These are phyloP conservation scores for Aphelinus certus DNA, from an alignment of 1,140 invertebrate species.

Conservation along the genomic window DNA sequence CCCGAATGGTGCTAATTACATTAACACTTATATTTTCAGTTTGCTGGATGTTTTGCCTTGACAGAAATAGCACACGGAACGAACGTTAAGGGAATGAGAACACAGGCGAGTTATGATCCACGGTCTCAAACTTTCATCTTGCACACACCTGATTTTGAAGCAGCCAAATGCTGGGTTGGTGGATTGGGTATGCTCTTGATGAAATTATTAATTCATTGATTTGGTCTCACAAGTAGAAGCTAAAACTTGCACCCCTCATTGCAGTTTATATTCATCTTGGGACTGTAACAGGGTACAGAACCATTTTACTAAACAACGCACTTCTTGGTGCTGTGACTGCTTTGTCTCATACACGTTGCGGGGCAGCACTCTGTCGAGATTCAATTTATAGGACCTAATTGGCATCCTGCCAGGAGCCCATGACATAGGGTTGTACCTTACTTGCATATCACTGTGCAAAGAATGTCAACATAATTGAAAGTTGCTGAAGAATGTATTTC, in stretches of 20 bases:
- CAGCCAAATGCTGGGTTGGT: constrained; percentile 95
- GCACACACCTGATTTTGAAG: constrained; percentile 92
- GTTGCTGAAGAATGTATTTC: no score
- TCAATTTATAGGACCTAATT: no score
- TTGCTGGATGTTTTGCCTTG: constrained; percentile 85
- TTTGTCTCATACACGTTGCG: no score
- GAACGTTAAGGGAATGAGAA: constrained; percentile 90
- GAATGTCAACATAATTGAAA: no score
- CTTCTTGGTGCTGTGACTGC: no score
- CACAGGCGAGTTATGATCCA: constrained; percentile 88
- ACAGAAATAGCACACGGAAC: constrained; percentile 95
- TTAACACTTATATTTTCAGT: constrained; percentile 55
- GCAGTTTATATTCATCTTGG: constrained; percentile 6
- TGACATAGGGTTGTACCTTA: no score
- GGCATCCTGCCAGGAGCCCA: no score
- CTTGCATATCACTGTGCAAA: no score
- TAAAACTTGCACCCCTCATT: constrained; percentile 2
- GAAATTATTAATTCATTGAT: no score
- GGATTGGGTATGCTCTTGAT: constrained; percentile 75
- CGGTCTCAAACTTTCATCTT: constrained; percentile 83
- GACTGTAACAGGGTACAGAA: not conserved
- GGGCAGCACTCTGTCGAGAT: no score
- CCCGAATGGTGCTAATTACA: no score
- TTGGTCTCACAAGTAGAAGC: not conserved
- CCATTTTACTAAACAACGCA: no score